Base-by-base conservation (phyloP, 1,140 invertebrate genomes). In the Archivesica marissinica region DNA sequence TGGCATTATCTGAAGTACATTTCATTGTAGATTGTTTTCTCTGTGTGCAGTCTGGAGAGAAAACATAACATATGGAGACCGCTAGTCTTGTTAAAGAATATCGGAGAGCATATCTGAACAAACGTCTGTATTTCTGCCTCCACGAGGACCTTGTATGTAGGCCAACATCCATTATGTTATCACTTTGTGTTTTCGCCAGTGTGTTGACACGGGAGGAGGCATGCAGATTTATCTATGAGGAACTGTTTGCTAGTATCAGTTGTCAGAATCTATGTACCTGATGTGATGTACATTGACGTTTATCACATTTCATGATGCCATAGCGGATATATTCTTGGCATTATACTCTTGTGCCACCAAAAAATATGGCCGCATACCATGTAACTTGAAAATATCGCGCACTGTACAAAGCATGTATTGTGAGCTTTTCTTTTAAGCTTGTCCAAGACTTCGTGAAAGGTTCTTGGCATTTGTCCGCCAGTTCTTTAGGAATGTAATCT, bases 291-390 rank as follows among this genome's bases (percentile, higher is more conserved):
- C 33, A 7, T 13, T 72, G 68, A 72, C 44, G 41, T 72, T 72
- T 72, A 72, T 50, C 9, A 17, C 41, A 33, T 72, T 33, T 47
- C 28, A 13, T 72, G 68, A 72, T 72, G 41, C 41, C 68, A 72
- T 33, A 17, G 1, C 20, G n/a, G 68, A 72, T 52, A 23, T 28
- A 72, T 72, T 72, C 68, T 50, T 72, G 68, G 68, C 68, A 47
- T 72, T n/a, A 44, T 23, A 70, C 2, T 25, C 38, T 41, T 70
- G 66, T 70, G 47, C 66, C 4, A 70, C 66, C 66, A 11, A 44
- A 50, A 50, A 70, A 70, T 44, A 70, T 70, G 66, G 66, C 66
- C 20, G 41, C 66, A 70, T 70, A 70, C 39, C 66, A 70, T 35
- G 59, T 64, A 35, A 6, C 59, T 64, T 35, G 17, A 59, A 59